Conservation (phyloP, 2,113 vertebrate genomes). For the Salvelinus namaycush region DNA sequence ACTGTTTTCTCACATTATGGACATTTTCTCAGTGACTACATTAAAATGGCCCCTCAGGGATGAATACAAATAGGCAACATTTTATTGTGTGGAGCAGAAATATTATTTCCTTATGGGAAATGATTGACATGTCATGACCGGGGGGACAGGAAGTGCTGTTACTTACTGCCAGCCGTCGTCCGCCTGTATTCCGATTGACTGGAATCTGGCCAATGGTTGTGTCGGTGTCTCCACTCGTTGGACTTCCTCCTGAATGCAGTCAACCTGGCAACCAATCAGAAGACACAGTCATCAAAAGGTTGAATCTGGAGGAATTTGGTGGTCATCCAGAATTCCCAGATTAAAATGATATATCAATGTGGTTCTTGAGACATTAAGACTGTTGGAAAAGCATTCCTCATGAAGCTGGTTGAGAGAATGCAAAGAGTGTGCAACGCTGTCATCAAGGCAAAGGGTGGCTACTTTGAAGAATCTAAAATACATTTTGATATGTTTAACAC, state of each 20-base stretch:
- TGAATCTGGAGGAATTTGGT: background rate
- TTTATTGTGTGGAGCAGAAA: slow-evolving; percentile 45
- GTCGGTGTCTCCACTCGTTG: slow-evolving; percentile 88
- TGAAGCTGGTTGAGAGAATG: too few species aligned
- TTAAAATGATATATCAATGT: too few species aligned
- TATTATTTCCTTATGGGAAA: slow-evolving; percentile 64
- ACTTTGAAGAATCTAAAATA: too few species aligned
- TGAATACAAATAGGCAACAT: slow-evolving; percentile 13
- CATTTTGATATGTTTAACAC: too few species aligned
- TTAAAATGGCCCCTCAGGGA: background rate
- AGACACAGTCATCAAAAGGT: background rate
- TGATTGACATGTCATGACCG: slow-evolving; percentile 48
- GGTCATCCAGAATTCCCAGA: too few species aligned
- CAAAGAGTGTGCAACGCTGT: too few species aligned
- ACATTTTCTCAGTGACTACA: slow-evolving; percentile 4
- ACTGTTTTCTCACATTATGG: background rate
- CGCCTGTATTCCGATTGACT: slow-evolving; percentile 99
- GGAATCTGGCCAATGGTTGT: slow-evolving; percentile 88
- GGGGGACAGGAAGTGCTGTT: slow-evolving; percentile 53
- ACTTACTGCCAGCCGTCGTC: slow-evolving; percentile 99
- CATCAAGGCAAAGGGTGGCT: too few species aligned
- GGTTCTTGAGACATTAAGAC: too few species aligned
- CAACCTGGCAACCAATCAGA: slow-evolving; percentile 84
- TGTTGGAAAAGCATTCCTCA: too few species aligned
- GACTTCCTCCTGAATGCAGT: slow-evolving; percentile 96